Base-by-base conservation (phyloP, 1,140 invertebrate species). In the Apis florea region DNA sequence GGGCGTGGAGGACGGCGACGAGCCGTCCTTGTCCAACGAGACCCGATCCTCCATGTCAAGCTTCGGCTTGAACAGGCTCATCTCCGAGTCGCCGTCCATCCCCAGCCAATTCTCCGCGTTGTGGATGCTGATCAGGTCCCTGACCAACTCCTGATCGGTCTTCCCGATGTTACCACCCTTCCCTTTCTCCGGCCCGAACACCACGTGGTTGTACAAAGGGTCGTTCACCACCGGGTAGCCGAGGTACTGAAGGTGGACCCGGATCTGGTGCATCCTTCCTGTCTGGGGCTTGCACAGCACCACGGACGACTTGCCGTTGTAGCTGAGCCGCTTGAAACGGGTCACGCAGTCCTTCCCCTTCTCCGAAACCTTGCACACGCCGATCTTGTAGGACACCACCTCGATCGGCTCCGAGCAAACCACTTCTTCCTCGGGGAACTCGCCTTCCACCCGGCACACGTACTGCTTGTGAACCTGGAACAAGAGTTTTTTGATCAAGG, bases 151-250 rank as follows among this genome's bases (percentile, higher is more conserved):
- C 88, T 99, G 97, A 86, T 98, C 97, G 1, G 96, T 96, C 92
- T 98, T 98, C 6, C 97, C 98, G 83, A 98, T 97, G 87, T 98
- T 96, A 3, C 98, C 98, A 26, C 96, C 96, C 92, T 98, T 98
- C 2, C 98, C 99, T 89, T 98, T 98, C 51, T 97, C 94, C 0
- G 97, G 97, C 0, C 98, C 98, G 92, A 99, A 98, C 0, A 98
- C 97, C 15, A 96, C 95, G 92, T 98, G 97, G 92, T 99, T 99
- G 94, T 99, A 99, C 1, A 99, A 93, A 0, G 98, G 97, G 93
- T 99, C 99, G 92, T 99, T 99, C 3, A 99, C 96, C 76, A 99
- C 99, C 3, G 99, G 99, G 94, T 98, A 98, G 75, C 98, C 99
- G 86, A 99, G 95, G 94, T 97, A 99, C 92, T 99, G 99, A 58